Base-by-base conservation (phyloP, 2,888 invertebrate genomes). In the Salpingus planirostris region DNA sequence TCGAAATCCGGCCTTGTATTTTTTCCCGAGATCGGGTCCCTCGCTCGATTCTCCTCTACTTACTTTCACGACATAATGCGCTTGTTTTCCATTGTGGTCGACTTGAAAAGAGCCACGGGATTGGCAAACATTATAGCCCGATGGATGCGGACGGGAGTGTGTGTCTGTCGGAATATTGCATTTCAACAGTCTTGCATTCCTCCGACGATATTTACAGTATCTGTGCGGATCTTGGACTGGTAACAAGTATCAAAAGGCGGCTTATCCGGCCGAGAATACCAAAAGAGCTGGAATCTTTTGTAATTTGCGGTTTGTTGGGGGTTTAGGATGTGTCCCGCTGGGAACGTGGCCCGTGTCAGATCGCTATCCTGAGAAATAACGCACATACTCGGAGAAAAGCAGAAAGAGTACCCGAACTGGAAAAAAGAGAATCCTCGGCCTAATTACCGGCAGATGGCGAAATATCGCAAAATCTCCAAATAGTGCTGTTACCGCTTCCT, bases 171-270 rank as follows among this genome's bases (percentile, higher is more conserved):
- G 57, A 54, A 52, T 53, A 57, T 57, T 56, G 47, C 52, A 48
- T 59, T 56, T 56, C 58, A 59, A 57, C 49, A 52, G 51, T 51
- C 55, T 58, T 50, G 46, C 44, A 44, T 59, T 55, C 52, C 54
- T 49, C 22, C n/a, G 21, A 15, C 40, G 43, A 52, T 59, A 59
- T 60, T 60, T 59, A 60, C 59, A 59, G 57, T 59, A 60, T 60
- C 60, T 59, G 43, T 57, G 50, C 54, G 56, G 54, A 57, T 56
- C 52, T 58, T 44, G 40, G 46, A 36, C 40, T 37, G 52, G n/a
- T 48, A 50, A 53, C 52, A 54, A 53, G 50, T 54, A 54, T 56
- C 49, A 55, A 54, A 54, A 57, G 52, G 50, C 48, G 50, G 52
- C 51, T 57, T 50, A 50, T 46, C 48, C 38, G 40, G 46, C 40